phyloP scores from a whole-genome alignment of 2,888 invertebrate genomes.

The Exocentrus adspersus region DNA sequence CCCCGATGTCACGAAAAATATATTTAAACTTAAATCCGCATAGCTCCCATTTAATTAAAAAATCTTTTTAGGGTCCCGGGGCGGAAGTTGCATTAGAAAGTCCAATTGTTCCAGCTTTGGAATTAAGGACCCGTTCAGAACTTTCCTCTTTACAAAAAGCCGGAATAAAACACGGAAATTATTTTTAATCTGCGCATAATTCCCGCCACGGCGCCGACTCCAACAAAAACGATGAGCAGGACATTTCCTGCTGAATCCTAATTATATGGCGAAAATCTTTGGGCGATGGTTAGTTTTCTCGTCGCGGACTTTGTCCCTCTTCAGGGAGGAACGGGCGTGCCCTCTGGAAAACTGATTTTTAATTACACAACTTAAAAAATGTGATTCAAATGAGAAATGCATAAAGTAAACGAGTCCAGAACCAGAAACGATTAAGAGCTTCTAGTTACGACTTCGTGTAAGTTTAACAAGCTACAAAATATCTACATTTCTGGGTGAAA shows the following conservation, averaged over 20 bases:
- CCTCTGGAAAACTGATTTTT: no score
- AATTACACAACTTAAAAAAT: no score
- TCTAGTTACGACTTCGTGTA: not conserved
- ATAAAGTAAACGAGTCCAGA: not conserved
- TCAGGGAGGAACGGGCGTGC: no score
- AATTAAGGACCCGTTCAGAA: conserved; percentile 12
- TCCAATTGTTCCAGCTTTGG: conserved; percentile 17
- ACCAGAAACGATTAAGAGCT: not conserved
- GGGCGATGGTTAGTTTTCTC: not conserved
- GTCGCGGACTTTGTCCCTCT: not conserved
- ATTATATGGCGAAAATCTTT: not conserved
- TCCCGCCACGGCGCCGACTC: not conserved
- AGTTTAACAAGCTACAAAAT: not conserved
- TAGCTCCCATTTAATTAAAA: conserved; percentile 8
- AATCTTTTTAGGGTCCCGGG: not conserved
- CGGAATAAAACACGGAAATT: conserved; percentile 5
- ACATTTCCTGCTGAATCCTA: not conserved
- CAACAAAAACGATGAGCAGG: not conserved
- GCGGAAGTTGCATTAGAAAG: conserved; percentile 22
- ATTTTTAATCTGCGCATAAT: conserved; percentile 1
- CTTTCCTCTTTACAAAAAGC: conserved; percentile 11
- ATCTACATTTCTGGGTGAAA: not conserved
- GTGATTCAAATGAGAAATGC: no score
- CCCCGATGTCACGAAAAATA: conserved; percentile 7
- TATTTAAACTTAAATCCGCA: conserved; percentile 12